These are phyloP conservation scores for Plectus sambesii DNA, from an alignment of 1,140 invertebrate genomes.

Conservation along the genomic window DNA sequence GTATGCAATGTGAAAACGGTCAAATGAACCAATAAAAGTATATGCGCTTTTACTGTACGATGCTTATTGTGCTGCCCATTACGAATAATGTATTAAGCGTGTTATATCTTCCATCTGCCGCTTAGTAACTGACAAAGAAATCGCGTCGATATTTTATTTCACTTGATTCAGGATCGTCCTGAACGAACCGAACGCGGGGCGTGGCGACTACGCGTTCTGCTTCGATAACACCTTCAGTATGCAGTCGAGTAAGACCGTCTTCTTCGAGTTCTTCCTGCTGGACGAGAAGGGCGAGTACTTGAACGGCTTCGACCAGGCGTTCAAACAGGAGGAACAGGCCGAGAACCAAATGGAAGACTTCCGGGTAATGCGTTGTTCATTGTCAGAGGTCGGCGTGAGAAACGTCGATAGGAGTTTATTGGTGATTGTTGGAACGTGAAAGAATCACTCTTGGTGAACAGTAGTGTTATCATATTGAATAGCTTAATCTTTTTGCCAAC, in stretches of 20 bases:
- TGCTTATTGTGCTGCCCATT: too few species aligned
- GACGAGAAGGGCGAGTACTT: conserved; percentile 42
- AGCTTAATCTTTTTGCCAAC: too few species aligned
- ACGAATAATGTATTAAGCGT: neutral
- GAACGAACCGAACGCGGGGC: conserved; percentile 20
- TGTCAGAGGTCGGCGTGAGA: conserved; percentile 1
- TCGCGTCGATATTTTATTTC: neutral
- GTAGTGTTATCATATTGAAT: too few species aligned
- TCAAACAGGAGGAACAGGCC: conserved; percentile 20
- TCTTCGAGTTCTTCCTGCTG: conserved; percentile 47
- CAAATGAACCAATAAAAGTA: too few species aligned
- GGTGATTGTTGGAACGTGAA: too few species aligned
- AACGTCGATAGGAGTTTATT: too few species aligned
- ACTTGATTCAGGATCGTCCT: conserved; percentile 16
- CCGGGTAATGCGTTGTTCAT: conserved; percentile 31
- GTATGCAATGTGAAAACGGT: too few species aligned
- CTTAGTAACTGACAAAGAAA: neutral
- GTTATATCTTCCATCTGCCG: neutral
- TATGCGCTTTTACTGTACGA: too few species aligned
- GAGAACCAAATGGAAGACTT: conserved; percentile 47
- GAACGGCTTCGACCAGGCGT: conserved; percentile 22
- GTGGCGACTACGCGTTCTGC: conserved; percentile 49
- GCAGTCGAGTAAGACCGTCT: conserved; percentile 46
- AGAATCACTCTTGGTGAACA: too few species aligned
- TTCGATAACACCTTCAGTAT: conserved; percentile 50